Evolutionary conservation across 2,797 vertebrate species (phyloP).

Genomic region (Sternarchorhynchus goeldii): DNA sequence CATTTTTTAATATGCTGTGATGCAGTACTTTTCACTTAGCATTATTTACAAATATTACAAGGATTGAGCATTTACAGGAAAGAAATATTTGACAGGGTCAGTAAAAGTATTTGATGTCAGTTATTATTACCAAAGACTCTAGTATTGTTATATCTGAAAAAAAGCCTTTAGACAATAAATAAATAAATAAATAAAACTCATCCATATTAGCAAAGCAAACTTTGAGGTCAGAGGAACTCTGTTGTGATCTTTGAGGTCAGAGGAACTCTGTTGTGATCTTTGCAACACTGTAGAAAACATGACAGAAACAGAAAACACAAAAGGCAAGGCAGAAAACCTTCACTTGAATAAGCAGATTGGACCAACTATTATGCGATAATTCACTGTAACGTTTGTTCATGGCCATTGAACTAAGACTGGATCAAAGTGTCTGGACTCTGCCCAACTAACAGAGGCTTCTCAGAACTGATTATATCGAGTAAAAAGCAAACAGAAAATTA

Average conservation of each 20-base stretch:
- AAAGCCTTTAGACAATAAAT: too few species aligned
- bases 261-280: background rate
- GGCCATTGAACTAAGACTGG: slow-evolving; percentile 51
- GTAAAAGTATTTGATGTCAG: too few species aligned
- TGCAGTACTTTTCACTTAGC: too few species aligned
- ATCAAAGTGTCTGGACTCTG: slow-evolving; percentile 41
- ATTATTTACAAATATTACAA: too few species aligned
- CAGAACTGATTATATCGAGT: slow-evolving; percentile 36
- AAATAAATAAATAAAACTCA: too few species aligned
- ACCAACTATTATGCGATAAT: slow-evolving; percentile 43
- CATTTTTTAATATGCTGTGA: too few species aligned
- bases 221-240: background rate
- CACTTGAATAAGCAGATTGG: background rate
- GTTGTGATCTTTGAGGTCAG: background rate
- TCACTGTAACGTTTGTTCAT: slow-evolving; percentile 55
- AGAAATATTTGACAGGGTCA: too few species aligned
- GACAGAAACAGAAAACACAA: background rate
- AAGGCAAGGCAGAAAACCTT: slow-evolving; percentile 52
- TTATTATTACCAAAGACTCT: too few species aligned
- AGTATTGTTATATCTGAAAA: too few species aligned
- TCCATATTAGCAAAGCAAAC: background rate
- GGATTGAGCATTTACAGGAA: too few species aligned
- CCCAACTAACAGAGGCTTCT: slow-evolving; percentile 39
- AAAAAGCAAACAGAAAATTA: slow-evolving; percentile 21
- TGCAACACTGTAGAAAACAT: slow-evolving; percentile 9